These are phyloP conservation scores for Morone chrysops DNA, from an alignment of 2,113 vertebrate species.

Conservation along the genomic window DNA sequence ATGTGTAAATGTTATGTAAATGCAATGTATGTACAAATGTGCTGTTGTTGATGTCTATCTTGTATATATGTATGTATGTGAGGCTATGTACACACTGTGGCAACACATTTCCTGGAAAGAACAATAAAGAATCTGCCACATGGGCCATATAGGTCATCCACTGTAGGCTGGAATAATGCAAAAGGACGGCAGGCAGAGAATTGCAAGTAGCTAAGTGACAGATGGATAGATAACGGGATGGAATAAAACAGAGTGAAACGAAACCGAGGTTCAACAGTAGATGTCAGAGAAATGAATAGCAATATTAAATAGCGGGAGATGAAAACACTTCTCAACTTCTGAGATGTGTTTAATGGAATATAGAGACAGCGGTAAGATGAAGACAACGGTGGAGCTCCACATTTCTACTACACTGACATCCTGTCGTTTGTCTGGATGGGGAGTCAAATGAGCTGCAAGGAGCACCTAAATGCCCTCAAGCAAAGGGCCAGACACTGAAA, in stretches of 20 bases:
- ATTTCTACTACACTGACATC: not conserved
- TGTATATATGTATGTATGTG: too few species aligned
- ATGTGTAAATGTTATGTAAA: too few species aligned
- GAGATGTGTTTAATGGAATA: not conserved
- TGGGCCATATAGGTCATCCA: too few species aligned
- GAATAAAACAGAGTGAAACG: not conserved
- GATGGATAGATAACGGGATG: not conserved
- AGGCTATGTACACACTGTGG: too few species aligned
- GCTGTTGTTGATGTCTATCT: too few species aligned
- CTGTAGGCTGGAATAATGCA: not conserved
- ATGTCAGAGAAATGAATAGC: slow-evolving; percentile 7
- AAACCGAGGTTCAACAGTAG: not conserved
- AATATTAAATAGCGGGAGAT: not conserved
- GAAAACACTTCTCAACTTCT: not conserved
- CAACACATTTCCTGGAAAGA: too few species aligned
- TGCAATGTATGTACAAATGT: too few species aligned
- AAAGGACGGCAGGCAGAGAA: not conserved
- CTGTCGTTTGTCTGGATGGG: not conserved
- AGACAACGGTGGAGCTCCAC: not conserved
- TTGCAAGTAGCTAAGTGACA: not conserved
- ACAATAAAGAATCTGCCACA: too few species aligned
- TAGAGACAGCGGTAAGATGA: not conserved
- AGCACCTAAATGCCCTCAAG: not conserved
- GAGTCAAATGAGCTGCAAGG: not conserved
- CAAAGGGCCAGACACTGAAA: slow-evolving; percentile 20